Conservation (phyloP, 2,888 invertebrate genomes). For the Tachina fera region DNA sequence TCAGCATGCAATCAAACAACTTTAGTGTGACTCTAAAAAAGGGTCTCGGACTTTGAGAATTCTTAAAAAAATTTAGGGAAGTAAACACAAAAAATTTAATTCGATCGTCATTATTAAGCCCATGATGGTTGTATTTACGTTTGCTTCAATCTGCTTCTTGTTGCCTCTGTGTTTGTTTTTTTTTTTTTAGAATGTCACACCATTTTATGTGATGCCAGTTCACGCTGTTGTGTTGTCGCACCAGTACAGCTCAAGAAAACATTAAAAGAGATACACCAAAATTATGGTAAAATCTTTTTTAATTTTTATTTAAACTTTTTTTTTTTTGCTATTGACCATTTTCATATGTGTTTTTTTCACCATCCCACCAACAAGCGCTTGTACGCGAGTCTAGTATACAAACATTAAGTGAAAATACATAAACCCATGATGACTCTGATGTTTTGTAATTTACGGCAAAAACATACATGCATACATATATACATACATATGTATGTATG, state of each 20-base stretch:
- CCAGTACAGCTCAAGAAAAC: conserved; percentile 19
- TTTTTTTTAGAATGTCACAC: conserved; percentile 52
- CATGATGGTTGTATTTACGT: conserved; percentile 41
- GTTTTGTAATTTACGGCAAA: conserved; percentile 46
- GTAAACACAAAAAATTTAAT: background rate
- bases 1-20: conserved; percentile 30
- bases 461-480: background rate
- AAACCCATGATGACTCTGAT: conserved; percentile 21
- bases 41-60: conserved; percentile 23
- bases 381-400: background rate
- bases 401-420: background rate
- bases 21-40: conserved; percentile 44
- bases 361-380: conserved; percentile 31
- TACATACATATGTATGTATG: too few species aligned
- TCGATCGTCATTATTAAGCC: conserved; percentile 53
- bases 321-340: conserved; percentile 8
- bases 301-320: conserved; percentile 22
- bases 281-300: conserved; percentile 58
- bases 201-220: conserved; percentile 58
- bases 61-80: conserved; percentile 4
- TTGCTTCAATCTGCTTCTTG: conserved; percentile 34
- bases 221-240: conserved; percentile 57
- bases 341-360: background rate
- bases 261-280: conserved; percentile 23
- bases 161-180: background rate